phyloP scores from a whole-genome alignment of 2,113 vertebrate genomes.

The Larimichthys polyactis region DNA sequence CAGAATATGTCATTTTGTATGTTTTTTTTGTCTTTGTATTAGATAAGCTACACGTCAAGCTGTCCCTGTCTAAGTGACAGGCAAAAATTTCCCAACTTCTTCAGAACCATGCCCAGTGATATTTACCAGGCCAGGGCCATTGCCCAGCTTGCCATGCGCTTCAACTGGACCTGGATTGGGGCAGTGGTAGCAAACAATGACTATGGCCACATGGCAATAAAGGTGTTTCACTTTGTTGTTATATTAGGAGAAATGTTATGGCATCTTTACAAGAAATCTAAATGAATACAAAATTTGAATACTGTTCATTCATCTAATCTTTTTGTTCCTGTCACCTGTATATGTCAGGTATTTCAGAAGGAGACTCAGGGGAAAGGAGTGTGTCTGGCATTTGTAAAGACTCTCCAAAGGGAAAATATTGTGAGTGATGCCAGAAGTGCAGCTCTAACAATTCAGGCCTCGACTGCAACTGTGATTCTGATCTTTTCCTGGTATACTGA shows the following conservation, averaged over 20 bases:
- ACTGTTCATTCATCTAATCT: not conserved
- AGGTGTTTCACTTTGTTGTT: constrained; percentile 52
- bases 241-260: no score
- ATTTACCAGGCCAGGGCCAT: constrained; percentile 79
- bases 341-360: constrained; percentile 76
- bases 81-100: constrained; percentile 79
- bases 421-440: constrained; percentile 69
- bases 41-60: constrained; percentile 82
- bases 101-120: constrained; percentile 85
- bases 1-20: not conserved
- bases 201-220: constrained; percentile 78
- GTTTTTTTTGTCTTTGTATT: constrained; percentile 17
- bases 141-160: constrained; percentile 77
- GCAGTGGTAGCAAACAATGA: constrained; percentile 78
- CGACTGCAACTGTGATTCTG: constrained; percentile 80
- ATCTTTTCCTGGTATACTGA: constrained; percentile 82
- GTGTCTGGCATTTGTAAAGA: constrained; percentile 83
- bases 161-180: constrained; percentile 85
- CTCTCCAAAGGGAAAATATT: constrained; percentile 74
- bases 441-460: constrained; percentile 75
- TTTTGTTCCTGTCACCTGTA: not conserved
- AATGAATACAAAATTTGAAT: not conserved
- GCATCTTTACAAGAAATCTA: no score
- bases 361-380: constrained; percentile 66
- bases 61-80: constrained; percentile 83